Conservation (phyloP, 2,888 invertebrate species). For the Eilema griseolum region DNA sequence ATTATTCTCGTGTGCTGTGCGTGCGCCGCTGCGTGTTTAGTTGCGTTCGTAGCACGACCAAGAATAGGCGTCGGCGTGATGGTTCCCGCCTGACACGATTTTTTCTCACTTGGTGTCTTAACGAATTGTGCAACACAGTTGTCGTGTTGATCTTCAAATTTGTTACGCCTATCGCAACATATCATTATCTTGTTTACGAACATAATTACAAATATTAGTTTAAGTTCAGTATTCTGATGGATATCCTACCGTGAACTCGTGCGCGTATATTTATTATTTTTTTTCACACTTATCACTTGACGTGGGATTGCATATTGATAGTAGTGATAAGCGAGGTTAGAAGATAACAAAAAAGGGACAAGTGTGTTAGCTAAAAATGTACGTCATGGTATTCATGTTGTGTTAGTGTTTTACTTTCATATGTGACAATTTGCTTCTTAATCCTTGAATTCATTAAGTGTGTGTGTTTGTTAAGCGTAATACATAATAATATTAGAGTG, state of each 20-base stretch:
- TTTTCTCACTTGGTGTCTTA: conserved; percentile 59
- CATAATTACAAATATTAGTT: conserved; percentile 60
- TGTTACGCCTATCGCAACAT: conserved; percentile 58
- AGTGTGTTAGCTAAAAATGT: conserved; percentile 48
- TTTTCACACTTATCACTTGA: conserved; percentile 53
- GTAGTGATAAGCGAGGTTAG: conserved; percentile 63
- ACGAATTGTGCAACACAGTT: conserved; percentile 65
- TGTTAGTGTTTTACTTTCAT: conserved; percentile 31
- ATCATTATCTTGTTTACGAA: conserved; percentile 66
- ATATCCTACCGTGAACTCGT: conserved; percentile 62
- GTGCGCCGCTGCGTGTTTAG: conserved; percentile 78
- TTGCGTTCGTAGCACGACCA: conserved; percentile 80
- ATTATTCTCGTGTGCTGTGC: conserved; percentile 77
- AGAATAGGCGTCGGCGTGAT: conserved; percentile 79
- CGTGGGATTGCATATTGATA: conserved; percentile 65
- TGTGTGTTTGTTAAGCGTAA: conserved; percentile 45
- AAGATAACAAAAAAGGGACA: conserved; percentile 60
- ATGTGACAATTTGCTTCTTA: conserved; percentile 15
- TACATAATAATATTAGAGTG: conserved; percentile 70
- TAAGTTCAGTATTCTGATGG: conserved; percentile 63
- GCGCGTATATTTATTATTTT: conserved; percentile 57
- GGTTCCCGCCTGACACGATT: conserved; percentile 64
- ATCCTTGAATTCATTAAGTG: conserved; percentile 29
- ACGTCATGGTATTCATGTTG: conserved; percentile 24
- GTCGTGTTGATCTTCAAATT: conserved; percentile 61